Base-by-base conservation (phyloP, 1,140 invertebrate genomes). In the Drosophila lowei region DNA sequence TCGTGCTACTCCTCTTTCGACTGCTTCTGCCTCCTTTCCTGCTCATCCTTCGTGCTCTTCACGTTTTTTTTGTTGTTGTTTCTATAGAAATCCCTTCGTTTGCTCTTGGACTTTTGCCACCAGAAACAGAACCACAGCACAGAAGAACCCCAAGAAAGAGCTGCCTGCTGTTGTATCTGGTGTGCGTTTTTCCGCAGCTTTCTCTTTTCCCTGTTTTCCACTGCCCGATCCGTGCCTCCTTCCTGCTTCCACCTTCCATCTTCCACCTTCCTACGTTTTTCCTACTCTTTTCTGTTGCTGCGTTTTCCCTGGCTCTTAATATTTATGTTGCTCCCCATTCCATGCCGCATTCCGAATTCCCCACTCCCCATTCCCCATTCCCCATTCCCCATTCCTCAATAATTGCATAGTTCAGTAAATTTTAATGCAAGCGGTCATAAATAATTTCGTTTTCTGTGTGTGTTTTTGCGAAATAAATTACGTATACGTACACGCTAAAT, bases 371-470 rank as follows among this genome's bases (percentile, higher is more conserved):
- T 28, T 28, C 25, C 25, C 25, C 28, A 28, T 28, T 28, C 25
- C 25, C 25, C 25, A 5, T 9, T 8, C 30, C 30, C 30, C 34
- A 88, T 88, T 88, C 83, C 67, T 89, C 83, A 88, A 88, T 88
- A 88, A 88, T 88, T 88, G 83, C 83, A 88, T 88, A 88, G 83
- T 79, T 88, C 84, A 75, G 83, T 88, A 88, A 83, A 88, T 89
- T 88, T 88, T 88, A 88, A 88, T 88, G 83, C 84, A 88, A 89
- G 83, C 79, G 84, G 79, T 89, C 83, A 89, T 88, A 88, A 88
- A 88, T 88, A 88, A 88, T 89, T 88, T 88, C 78, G 76, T 80
- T 80, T 77, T 81, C 58, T 76, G 72, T 65, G 54, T 79, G 48
- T 54, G 47, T 58, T 79, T 78, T 53, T 57, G 28, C 79, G 47